Percentiles rank a stretch among this genome's conserved stretches.
phyloP scores from a whole-genome alignment of 1,140 invertebrate species.

The Scaptomyza hsui region DNA sequence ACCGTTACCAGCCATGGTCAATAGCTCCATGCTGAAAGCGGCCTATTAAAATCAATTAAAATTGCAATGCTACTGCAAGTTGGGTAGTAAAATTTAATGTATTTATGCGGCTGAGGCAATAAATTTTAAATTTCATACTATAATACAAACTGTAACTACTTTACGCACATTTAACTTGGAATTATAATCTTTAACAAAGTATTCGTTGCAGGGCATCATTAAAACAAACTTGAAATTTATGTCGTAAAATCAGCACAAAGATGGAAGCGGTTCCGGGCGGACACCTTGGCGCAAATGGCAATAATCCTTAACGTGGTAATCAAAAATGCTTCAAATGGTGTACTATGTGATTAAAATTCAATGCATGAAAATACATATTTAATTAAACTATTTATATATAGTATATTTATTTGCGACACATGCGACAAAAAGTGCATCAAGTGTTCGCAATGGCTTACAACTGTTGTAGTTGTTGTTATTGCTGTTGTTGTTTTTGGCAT shows the following conservation, averaged over 20 bases:
- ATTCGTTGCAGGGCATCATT: conserved; percentile 21
- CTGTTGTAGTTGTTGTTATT: conserved; percentile 26
- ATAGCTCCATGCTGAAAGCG: conserved; percentile 2
- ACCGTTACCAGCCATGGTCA: background rate
- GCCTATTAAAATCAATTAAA: conserved; percentile 77
- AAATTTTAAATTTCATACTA: conserved; percentile 48
- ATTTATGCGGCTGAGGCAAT: conserved; percentile 55
- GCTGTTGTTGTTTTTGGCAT: conserved; percentile 21
- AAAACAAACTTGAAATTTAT: conserved; percentile 21
- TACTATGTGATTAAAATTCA: conserved; percentile 64
- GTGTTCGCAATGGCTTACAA: conserved; percentile 26
- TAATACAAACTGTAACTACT: conserved; percentile 14
- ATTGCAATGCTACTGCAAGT: conserved; percentile 40
- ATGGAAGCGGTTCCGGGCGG: conserved; percentile 1
- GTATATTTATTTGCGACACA: conserved; percentile 27
- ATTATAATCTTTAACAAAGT: conserved; percentile 43
- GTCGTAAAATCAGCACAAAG: conserved; percentile 17
- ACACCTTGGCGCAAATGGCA: conserved; percentile 16
- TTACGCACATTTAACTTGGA: conserved; percentile 29
- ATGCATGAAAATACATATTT: conserved; percentile 68
- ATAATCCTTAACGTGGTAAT: conserved; percentile 46
- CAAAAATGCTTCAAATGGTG: conserved; percentile 48
- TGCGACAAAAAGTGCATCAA: conserved; percentile 34
- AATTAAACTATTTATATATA: conserved; percentile 57
- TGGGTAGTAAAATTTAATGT: conserved; percentile 57